Base-by-base conservation (phyloP, 2,797 vertebrate genomes). In the Coilia nasus region DNA sequence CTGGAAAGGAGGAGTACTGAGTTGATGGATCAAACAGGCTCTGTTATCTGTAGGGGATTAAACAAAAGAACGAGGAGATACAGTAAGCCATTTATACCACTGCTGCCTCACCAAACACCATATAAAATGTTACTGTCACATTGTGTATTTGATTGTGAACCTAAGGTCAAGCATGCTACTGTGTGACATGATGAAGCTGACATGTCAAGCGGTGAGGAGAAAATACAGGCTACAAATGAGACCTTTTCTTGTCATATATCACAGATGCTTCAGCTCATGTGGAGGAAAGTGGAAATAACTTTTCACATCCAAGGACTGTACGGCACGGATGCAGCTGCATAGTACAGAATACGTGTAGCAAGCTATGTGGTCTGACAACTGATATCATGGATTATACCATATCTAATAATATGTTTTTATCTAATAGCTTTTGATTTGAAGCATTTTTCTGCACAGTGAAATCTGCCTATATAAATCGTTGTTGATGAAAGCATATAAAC, bases 1-100 rank as follows among this genome's bases (percentile, higher is more conserved):
- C 12, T 85, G 57, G 56, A 87, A 82, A 50, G 23, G 28, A 81
- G 67, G 46, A 47, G 50, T 47, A 80, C 44, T 81, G 54, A 56
- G 71, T 1, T 82, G 57, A 87, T 85, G 84, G 46, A 84, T 41
- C 85, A n/a, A 85, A 57, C 50, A 84, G 25, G 81, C 19, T 56
- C 31, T 2, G 41, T 44, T 54, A 60, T 84, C 81, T 78, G 23
- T 78, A n/a, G 71, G 71, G 71, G 71, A 44, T 44, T 44, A 44
- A 31, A 78, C 35, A 41, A 19, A 41, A 78, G 17, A 78, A 3
- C 71, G 19, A 4, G 3, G 17, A 78, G 31, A 78, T 78, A 78
- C 31, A 78, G 35, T 17, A 19, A 21, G 71, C 35, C 31, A 35
- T 78, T 44, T 17, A 41, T 19, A 78, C 31, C 31, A 19, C 71